These are phyloP conservation scores for Diploscapter pachys DNA, from an alignment of 1,140 invertebrate species.

Conservation along the genomic window DNA sequence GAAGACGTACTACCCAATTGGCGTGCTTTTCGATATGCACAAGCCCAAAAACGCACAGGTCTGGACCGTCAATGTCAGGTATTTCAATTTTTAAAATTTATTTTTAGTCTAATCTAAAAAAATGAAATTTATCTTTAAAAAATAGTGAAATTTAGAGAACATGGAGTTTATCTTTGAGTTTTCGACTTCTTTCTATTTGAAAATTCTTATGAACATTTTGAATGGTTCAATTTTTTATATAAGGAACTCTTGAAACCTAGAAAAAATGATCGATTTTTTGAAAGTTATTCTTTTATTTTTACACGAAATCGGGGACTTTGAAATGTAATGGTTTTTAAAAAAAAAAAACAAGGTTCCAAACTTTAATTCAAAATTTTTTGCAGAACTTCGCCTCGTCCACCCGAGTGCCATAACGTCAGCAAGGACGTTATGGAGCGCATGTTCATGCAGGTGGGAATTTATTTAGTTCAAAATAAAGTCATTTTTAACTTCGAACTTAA, in stretches of 20 bases:
- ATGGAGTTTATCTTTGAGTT: not conserved
- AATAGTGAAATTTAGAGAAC: not conserved
- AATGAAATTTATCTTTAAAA: conserved; percentile 68
- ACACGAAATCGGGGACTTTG: not conserved
- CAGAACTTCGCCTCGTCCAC: not conserved
- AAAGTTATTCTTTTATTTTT: too few relatives aligned
- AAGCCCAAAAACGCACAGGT: conserved; percentile 66
- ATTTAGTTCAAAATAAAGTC: too few relatives aligned
- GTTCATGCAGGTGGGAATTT: conserved; percentile 72
- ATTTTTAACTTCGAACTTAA: too few relatives aligned
- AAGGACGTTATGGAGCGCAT: conserved; percentile 86
- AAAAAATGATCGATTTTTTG: too few relatives aligned
- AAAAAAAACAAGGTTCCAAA: not conserved
- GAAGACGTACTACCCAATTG: conserved; percentile 94
- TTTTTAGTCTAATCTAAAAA: conserved; percentile 50
- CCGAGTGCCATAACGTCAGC: conserved; percentile 9
- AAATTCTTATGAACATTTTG: too few relatives aligned
- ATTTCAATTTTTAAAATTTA: conserved; percentile 72
- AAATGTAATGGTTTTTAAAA: not conserved
- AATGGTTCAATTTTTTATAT: too few relatives aligned
- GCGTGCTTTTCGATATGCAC: conserved; percentile 83
- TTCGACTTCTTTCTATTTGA: too few relatives aligned
- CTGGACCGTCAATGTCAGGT: conserved; percentile 87
- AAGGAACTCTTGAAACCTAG: too few relatives aligned
- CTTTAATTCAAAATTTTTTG: not conserved